These are phyloP conservation scores for Etheostoma perlongum DNA, from an alignment of 2,797 vertebrate species.

Conservation along the genomic window DNA sequence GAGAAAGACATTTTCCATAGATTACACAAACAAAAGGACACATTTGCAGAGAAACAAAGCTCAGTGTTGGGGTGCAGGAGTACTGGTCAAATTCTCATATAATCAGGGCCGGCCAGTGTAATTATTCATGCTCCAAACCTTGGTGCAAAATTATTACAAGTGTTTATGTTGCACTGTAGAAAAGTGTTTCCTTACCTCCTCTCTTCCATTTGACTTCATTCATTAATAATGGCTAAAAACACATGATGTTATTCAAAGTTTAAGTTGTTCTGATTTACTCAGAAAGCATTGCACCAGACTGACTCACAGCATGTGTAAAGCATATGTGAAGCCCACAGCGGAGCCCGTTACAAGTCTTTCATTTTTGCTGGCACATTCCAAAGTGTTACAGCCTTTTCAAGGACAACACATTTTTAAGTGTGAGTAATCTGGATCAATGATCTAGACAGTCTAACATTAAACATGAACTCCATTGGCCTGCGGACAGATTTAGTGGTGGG, in stretches of 20 bases:
- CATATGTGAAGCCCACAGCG: not conserved
- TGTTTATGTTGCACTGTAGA: slow-evolving; percentile 26
- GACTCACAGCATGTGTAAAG: not conserved
- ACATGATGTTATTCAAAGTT: not conserved
- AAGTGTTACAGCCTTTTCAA: not conserved
- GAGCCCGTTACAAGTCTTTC: not conserved
- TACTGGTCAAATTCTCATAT: slow-evolving; percentile 13
- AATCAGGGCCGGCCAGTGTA: slow-evolving; percentile 20
- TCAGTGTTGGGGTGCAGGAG: slow-evolving; percentile 4
- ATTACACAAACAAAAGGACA: slow-evolving; percentile 57
- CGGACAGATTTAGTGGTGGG: slow-evolving; percentile 21
- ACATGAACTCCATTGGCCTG: slow-evolving; percentile 1
- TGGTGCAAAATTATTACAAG: slow-evolving; percentile 26
- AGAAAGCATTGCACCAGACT: not conserved
- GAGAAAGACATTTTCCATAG: slow-evolving; percentile 41
- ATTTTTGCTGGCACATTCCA: not conserved
- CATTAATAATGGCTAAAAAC: slow-evolving; percentile 27
- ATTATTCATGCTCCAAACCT: slow-evolving; percentile 12
- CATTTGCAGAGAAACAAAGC: slow-evolving; percentile 51
- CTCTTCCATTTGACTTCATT: slow-evolving; percentile 10
- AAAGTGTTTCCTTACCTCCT: not conserved
- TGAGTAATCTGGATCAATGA: slow-evolving; percentile 27
- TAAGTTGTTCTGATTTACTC: not conserved
- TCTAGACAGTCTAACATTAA: not conserved
- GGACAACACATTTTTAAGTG: not conserved